Conservation (phyloP, 2,113 vertebrate genomes). For the Notechis scutatus region DNA sequence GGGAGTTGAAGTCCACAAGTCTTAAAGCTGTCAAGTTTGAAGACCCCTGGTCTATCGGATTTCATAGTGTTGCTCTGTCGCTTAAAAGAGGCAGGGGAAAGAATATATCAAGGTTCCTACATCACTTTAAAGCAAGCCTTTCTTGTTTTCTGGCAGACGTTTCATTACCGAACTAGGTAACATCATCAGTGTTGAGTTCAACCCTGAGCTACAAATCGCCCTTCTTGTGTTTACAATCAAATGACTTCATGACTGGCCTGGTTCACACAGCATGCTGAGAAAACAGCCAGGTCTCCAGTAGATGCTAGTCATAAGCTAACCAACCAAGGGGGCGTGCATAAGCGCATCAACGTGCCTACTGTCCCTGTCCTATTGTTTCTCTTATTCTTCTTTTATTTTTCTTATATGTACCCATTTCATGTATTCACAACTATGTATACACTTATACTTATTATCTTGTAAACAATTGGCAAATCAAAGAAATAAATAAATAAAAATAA, state of each 20-base stretch:
- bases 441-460: too few species aligned
- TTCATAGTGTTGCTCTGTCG: background rate
- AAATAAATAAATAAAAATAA: too few species aligned
- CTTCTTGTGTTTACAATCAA: background rate
- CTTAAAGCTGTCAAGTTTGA: too few species aligned
- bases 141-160: background rate
- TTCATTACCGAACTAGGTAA: background rate
- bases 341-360: too few species aligned
- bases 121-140: background rate
- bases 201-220: background rate
- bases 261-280: background rate
- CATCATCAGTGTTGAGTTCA: background rate
- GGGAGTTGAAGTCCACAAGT: too few species aligned
- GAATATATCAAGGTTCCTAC: background rate
- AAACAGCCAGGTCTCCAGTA: background rate
- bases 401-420: too few species aligned
- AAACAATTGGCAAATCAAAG: too few species aligned
- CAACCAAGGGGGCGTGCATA: too few species aligned
- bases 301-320: background rate
- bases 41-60: too few species aligned
- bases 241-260: background rate
- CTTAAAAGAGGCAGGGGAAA: background rate
- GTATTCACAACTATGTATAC: too few species aligned
- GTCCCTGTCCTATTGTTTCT: too few species aligned
- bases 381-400: too few species aligned